Base-by-base conservation (phyloP, 2,113 vertebrate species). In the Zosterops japonicus region DNA sequence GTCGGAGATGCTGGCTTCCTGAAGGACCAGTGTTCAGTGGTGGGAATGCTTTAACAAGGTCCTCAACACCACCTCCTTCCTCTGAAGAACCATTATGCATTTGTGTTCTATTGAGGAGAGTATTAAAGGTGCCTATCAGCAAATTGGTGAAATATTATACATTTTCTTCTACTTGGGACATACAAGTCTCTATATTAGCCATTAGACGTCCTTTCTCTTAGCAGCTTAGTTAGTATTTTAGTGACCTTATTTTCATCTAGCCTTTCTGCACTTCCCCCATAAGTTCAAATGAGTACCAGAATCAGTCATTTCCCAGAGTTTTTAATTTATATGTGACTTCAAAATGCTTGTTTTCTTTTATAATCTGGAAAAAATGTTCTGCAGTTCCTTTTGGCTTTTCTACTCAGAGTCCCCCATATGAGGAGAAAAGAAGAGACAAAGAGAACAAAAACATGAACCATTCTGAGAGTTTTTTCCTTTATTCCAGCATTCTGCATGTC, bases 301-400 rank as follows among this genome's bases (percentile, higher is more conserved):
- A 67, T 67, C 67, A 65, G 33, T 74, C 3, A 24, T 24, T 88
- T 85, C 23, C 24, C 46, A 35, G 46, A 57, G 55, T 46, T 80
- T 44, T 88, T 52, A 59, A 27, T 63, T 77, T 41, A 11, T 63
- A 5, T 36, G 33, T 3, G 1, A 71, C 64, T 92, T 90, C 12
- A 83, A 60, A 96, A 93, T 63, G 33, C 14, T 12, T 70, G 16
- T 59, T 84, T 75, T 84, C 64, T 93, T 76, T 52, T 41, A 78
- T 67, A 74, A 59, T 39, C 35, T 69, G 78, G 20, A 82, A 49
- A 76, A 91, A 85, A 60, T 14, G 18, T 68, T 80, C 47, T 83
- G 59, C n/a, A 44, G 25, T 74, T 87, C 35, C 23, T 93, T 64
- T 90, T 70, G 50, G 29, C 25, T 93, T 86, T 77, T 80, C 21